Conservation (phyloP, 53 echinoderm and acorn worm species). For the Stichopus horrens region DNA sequence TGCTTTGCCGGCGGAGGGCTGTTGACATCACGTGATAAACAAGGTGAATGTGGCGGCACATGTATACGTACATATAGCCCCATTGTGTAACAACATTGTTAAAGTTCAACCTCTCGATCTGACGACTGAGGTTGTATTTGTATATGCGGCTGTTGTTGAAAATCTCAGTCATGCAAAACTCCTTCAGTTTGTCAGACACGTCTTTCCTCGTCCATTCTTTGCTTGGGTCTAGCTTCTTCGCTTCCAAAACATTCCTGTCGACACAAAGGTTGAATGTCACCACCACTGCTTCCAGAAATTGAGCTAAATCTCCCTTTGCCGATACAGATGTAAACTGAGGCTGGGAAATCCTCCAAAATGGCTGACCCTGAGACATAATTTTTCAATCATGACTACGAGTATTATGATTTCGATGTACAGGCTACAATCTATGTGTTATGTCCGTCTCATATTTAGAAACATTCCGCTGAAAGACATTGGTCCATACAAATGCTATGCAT, state of each 20-base stretch:
- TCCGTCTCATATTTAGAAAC: no score
- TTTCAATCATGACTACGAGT: no score
- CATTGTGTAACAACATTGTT: conserved; percentile 38
- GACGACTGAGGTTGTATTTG: conserved; percentile 20
- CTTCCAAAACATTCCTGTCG: background rate
- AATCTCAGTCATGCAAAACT: conserved; percentile 22
- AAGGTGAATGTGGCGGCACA: conserved; percentile 41
- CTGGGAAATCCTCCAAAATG: conserved; percentile 1
- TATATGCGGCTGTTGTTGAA: conserved; percentile 16
- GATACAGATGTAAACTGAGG: background rate
- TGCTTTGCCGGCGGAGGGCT: background rate
- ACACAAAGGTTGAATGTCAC: conserved; percentile 20
- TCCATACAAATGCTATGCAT: no score
- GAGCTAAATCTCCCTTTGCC: conserved; percentile 23
- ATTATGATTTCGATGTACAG: no score
- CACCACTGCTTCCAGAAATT: conserved; percentile 4
- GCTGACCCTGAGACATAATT: background rate
- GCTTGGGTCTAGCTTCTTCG: background rate
- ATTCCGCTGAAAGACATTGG: no score
- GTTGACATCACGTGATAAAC: conserved; percentile 22
- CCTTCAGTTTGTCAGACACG: background rate
- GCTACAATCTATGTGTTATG: no score
- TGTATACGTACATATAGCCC: conserved; percentile 40
- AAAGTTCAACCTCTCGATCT: conserved; percentile 14
- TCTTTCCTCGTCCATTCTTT: background rate